Evolutionary conservation across 1,140 invertebrate species (phyloP).

Genomic region (Cryptotermes secundus): DNA sequence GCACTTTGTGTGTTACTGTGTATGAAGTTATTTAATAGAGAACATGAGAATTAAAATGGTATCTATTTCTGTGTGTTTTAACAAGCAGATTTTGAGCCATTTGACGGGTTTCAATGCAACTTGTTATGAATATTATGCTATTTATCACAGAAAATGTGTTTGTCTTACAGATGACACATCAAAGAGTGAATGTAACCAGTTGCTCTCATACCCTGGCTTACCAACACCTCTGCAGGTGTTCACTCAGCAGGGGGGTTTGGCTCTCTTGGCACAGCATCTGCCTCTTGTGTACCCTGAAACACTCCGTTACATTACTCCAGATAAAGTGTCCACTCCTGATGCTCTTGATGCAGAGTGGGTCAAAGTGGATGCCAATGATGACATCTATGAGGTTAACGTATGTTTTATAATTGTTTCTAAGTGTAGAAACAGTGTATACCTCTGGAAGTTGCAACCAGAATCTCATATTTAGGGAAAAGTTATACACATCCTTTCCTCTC

Average conservation of each 20-base stretch:
- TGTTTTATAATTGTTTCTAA: neutral
- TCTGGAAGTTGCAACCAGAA: too few species aligned
- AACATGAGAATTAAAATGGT: too few species aligned
- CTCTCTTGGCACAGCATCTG: conserved; percentile 80
- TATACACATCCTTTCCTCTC: too few species aligned
- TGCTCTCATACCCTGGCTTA: conserved; percentile 50
- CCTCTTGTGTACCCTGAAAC: conserved; percentile 84
- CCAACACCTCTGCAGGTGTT: conserved; percentile 78
- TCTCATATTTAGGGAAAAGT: too few species aligned
- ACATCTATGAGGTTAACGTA: conserved; percentile 63
- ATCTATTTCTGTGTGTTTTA: too few species aligned
- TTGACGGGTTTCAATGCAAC: too few species aligned
- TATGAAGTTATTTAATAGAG: too few species aligned
- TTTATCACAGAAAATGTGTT: neutral
- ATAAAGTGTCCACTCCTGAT: conserved; percentile 35
- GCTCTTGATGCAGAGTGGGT: conserved; percentile 69
- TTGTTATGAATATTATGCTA: too few species aligned
- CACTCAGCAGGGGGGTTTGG: conserved; percentile 81
- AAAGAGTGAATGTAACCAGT: conserved; percentile 28
- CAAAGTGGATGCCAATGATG: conserved; percentile 68
- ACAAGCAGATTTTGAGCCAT: too few species aligned
- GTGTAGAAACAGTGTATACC: neutral
- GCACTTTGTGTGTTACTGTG: too few species aligned
- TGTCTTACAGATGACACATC: neutral
- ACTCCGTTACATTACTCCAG: conserved; percentile 50